phyloP scores from a whole-genome alignment of 2,113 vertebrate species.

The Melanerpes aurifrons region DNA sequence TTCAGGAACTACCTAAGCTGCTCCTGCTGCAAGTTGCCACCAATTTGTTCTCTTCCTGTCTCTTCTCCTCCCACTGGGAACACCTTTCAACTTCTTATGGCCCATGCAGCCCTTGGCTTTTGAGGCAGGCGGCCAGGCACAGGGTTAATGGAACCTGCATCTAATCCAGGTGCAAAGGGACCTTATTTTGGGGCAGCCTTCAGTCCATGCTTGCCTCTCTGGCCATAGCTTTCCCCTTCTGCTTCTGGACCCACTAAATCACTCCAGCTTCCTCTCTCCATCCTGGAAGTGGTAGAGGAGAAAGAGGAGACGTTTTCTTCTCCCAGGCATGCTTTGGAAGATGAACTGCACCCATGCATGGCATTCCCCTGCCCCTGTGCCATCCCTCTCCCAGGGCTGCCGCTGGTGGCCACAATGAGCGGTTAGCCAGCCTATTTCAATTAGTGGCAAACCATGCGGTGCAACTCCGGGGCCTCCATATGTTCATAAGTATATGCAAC shows the following conservation, averaged over 20 bases:
- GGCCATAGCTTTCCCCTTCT: background rate
- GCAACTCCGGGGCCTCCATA: slow-evolving; percentile 48
- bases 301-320: background rate
- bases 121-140: background rate
- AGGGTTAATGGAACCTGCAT: accelerated
- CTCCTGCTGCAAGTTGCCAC: background rate
- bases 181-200: background rate
- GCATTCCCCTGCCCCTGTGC: background rate
- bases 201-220: background rate
- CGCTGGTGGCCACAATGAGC: slow-evolving; percentile 54
- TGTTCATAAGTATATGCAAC: slow-evolving; percentile 30
- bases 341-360: background rate
- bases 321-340: background rate
- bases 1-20: background rate
- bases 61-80: background rate
- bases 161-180: background rate
- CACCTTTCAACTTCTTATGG: background rate
- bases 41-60: background rate
- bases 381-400: slow-evolving; percentile 7
- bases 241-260: background rate
- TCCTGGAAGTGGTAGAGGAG: background rate
- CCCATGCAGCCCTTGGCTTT: background rate
- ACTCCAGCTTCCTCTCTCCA: background rate
- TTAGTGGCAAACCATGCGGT: slow-evolving; percentile 60
- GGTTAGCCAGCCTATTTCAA: slow-evolving; percentile 62